These are phyloP conservation scores for Chiloscyllium punctatum DNA, from an alignment of 2,797 vertebrate species.

Conservation along the genomic window DNA sequence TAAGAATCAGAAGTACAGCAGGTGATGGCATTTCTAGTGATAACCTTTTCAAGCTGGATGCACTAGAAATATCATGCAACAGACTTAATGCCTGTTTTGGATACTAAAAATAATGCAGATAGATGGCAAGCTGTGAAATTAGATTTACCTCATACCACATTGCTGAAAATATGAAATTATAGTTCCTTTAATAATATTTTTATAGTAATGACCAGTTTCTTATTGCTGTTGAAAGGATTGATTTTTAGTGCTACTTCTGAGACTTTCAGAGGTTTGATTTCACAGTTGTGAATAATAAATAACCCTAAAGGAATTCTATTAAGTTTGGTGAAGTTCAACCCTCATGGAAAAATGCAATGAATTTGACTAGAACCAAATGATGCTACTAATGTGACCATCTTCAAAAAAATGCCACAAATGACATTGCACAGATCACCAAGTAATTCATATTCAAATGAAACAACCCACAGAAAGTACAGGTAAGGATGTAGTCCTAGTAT, in stretches of 20 bases:
- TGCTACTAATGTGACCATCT: not conserved
- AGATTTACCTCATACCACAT: not conserved
- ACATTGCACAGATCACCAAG: not conserved
- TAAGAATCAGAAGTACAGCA: not conserved
- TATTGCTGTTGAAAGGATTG: not conserved
- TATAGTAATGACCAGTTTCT: not conserved
- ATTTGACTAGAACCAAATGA: not conserved
- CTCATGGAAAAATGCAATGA: not conserved
- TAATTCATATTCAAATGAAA: not conserved
- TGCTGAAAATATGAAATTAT: not conserved
- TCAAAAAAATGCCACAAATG: not conserved
- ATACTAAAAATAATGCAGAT: not conserved
- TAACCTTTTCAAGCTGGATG: not conserved
- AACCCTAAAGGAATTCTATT: not conserved
- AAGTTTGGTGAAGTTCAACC: not conserved
- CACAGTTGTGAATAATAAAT: not conserved
- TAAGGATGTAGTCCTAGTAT: not conserved
- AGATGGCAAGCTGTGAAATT: not conserved
- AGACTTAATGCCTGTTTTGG: not conserved
- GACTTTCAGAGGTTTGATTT: not conserved
- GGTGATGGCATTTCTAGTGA: not conserved
- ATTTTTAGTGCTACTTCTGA: not conserved
- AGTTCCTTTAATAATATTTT: not conserved
- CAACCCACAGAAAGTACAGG: constrained; percentile 14
- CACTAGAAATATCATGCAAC: not conserved